Evolutionary conservation across 2,797 vertebrate species (phyloP).

Genomic region (Cetoscarus ocellatus): DNA sequence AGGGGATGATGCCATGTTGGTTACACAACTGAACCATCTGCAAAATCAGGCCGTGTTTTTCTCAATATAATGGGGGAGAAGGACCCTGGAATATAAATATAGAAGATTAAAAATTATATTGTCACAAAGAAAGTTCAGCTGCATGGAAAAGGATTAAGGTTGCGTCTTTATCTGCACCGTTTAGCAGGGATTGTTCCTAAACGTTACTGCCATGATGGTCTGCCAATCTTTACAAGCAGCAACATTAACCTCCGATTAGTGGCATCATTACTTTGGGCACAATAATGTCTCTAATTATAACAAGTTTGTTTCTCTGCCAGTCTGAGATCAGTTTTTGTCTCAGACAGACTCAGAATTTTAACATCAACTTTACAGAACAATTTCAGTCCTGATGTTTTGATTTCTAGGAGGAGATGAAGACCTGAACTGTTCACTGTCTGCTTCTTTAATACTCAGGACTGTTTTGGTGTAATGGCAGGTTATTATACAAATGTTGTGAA

Average conservation of each 20-base stretch:
- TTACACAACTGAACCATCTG: conserved; percentile 66
- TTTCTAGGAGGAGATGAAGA: no score
- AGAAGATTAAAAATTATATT: conserved; percentile 18
- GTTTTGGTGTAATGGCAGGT: no score
- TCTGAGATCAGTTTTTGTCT: not conserved
- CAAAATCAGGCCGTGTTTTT: conserved; percentile 40
- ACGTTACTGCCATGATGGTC: conserved; percentile 28
- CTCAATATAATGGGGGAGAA: conserved; percentile 41
- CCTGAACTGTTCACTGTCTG: no score
- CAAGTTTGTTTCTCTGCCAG: not conserved
- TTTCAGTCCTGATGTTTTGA: not conserved
- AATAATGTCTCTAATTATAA: conserved; percentile 42
- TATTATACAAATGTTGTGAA: no score
- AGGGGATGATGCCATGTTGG: conserved; percentile 59
- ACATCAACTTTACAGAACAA: no score
- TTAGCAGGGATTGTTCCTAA: conserved; percentile 50
- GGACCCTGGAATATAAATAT: conserved; percentile 34
- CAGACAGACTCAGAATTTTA: not conserved
- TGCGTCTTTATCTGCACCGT: conserved; percentile 25
- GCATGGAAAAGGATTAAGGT: not conserved
- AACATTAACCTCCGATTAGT: conserved; percentile 44
- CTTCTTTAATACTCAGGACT: no score
- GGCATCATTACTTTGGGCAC: conserved; percentile 38
- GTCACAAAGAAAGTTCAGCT: not conserved
- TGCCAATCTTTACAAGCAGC: conserved; percentile 41